These are phyloP conservation scores for Drosophila sechellia DNA, from an alignment of 1,140 invertebrate species.

Conservation along the genomic window DNA sequence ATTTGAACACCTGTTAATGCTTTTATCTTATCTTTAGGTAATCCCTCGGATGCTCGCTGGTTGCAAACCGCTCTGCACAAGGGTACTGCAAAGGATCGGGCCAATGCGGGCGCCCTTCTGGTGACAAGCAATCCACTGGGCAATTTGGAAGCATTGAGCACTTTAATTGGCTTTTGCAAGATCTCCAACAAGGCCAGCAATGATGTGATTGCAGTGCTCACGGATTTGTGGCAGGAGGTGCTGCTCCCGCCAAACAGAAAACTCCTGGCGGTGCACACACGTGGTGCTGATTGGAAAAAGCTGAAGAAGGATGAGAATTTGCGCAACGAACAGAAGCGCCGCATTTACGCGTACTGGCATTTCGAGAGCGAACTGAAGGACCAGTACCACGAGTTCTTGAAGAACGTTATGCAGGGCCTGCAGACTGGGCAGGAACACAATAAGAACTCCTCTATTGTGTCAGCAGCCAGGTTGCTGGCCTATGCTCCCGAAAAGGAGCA, in stretches of 20 bases:
- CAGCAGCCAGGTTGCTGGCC: constrained; percentile 92
- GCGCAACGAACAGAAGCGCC: constrained; percentile 82
- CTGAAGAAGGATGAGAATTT: constrained; percentile 47
- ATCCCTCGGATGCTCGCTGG: constrained; percentile 86
- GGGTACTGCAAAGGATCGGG: constrained; percentile 91
- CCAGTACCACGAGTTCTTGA: constrained; percentile 86
- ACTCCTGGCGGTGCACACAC: constrained; percentile 88
- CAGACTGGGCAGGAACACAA: constrained; percentile 87
- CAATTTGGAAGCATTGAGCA: constrained; percentile 87
- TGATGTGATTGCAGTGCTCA: constrained; percentile 88
- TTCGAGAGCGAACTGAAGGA: constrained; percentile 91
- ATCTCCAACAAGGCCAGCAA: constrained; percentile 89
- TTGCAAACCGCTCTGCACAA: constrained; percentile 89
- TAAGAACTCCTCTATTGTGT: constrained; percentile 92
- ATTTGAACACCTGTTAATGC: neutral
- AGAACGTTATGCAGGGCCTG: constrained; percentile 78
- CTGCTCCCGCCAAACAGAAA: constrained; percentile 89
- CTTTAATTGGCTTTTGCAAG: constrained; percentile 89
- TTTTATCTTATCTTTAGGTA: constrained; percentile 45
- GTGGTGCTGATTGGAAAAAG: constrained; percentile 85
- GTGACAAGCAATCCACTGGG: constrained; percentile 92
- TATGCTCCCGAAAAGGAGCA: constrained; percentile 95
- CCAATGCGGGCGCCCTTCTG: constrained; percentile 90
- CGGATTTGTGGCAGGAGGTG: constrained; percentile 89
- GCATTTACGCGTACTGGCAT: constrained; percentile 86